phyloP scores from a whole-genome alignment of 1,140 invertebrate species.

The Antheraea pernyi region DNA sequence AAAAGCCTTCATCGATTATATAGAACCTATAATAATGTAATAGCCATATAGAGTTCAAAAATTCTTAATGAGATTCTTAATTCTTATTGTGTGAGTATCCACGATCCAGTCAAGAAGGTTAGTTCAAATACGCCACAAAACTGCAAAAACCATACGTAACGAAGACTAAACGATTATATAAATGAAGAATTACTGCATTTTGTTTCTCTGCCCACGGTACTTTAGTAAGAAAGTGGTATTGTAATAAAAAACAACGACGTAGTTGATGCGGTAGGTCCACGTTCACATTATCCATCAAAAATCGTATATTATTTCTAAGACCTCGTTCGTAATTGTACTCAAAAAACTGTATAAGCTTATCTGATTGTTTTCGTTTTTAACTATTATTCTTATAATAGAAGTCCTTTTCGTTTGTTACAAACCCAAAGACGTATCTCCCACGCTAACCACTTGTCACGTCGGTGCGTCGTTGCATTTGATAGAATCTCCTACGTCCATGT shows the following conservation, averaged over 20 bases:
- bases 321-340: neutral
- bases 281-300: neutral
- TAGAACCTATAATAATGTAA: no score
- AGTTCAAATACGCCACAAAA: neutral
- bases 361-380: neutral
- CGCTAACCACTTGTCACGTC: neutral
- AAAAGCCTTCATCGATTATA: no score
- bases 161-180: neutral
- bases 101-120: neutral
- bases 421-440: neutral
- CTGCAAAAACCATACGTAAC: no score
- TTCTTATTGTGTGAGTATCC: no score
- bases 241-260: neutral
- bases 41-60: no score
- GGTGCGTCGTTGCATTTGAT: neutral
- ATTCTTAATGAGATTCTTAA: no score
- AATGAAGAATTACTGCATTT: neutral
- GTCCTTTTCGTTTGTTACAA: neutral
- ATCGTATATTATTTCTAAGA: neutral
- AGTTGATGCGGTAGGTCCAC: constrained; percentile 1
- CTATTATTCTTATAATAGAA: neutral
- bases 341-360: constrained; percentile 1
- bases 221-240: neutral
- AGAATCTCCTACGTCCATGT: neutral
- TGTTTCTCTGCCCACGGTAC: neutral